Evolutionary conservation across 2,888 invertebrate species (phyloP).

Genomic region (Teleogryllus oceanicus): DNA sequence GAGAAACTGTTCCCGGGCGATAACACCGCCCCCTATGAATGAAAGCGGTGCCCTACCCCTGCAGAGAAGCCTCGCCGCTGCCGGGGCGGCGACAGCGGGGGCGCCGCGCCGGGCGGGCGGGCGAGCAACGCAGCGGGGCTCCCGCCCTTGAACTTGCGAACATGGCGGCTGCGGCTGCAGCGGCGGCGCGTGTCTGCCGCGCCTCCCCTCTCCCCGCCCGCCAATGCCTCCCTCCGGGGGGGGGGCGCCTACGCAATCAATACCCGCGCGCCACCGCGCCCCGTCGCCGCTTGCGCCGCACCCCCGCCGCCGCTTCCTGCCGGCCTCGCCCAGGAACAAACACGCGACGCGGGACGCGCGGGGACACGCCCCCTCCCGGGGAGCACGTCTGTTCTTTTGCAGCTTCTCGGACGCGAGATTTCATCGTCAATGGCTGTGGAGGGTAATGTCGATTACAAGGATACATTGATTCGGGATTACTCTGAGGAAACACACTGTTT

Average conservation of each 20-base stretch:
- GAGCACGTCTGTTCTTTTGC: too few species aligned
- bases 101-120: background rate
- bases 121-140: background rate
- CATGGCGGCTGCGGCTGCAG: background rate
- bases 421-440: too few species aligned
- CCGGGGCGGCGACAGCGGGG: background rate
- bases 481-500: too few species aligned
- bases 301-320: too few species aligned
- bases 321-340: too few species aligned
- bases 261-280: background rate
- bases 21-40: slow-evolving; percentile 7
- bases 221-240: background rate
- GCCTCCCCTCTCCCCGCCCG: background rate
- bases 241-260: background rate
- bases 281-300: background rate
- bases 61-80: background rate
- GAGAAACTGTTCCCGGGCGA: background rate
- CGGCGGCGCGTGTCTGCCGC: background rate
- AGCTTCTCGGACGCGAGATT: too few species aligned
- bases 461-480: too few species aligned
- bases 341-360: too few species aligned
- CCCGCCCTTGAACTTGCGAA: slow-evolving; percentile 18
- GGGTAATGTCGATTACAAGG: too few species aligned
- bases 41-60: background rate
- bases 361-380: too few species aligned